Percentiles rank a stretch among this genome's conserved stretches.
These are phyloP conservation scores for Aepyceros melampus DNA, from an alignment of 2,113 vertebrate genomes.

Conservation along the genomic window DNA sequence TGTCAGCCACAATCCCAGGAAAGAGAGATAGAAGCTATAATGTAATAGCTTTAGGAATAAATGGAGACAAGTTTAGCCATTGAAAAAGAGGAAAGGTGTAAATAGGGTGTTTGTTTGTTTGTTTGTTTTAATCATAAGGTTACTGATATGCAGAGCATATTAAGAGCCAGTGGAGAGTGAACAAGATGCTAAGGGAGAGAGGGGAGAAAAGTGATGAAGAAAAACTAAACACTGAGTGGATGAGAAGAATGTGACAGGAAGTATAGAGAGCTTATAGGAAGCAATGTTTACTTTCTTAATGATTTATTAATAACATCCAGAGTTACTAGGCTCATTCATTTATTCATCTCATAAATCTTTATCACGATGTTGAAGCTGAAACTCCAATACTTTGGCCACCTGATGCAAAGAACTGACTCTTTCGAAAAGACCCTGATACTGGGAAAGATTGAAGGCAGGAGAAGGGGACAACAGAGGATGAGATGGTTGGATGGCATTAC, in stretches of 20 bases:
- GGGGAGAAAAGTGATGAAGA: background rate
- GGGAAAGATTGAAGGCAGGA: background rate
- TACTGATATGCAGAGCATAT: background rate
- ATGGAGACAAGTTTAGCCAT: background rate
- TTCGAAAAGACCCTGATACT: background rate
- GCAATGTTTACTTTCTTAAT: background rate
- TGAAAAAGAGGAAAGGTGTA: background rate
- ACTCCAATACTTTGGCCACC: background rate
- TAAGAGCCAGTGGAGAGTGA: background rate
- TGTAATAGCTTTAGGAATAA: background rate
- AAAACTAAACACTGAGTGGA: background rate
- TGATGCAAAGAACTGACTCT: background rate
- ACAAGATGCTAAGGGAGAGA: background rate
- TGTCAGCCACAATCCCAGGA: background rate
- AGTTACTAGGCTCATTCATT: background rate
- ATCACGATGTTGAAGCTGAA: background rate
- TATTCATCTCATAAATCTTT: background rate
- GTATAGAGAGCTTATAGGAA: background rate
- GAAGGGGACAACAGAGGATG: background rate
- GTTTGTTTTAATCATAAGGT: background rate
- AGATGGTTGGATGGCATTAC: background rate
- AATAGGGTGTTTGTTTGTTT: background rate
- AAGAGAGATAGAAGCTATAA: background rate
- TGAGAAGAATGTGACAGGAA: background rate
- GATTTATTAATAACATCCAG: background rate